Base-by-base conservation (phyloP, 2,113 vertebrate genomes). In the Phoenicopterus ruber region DNA sequence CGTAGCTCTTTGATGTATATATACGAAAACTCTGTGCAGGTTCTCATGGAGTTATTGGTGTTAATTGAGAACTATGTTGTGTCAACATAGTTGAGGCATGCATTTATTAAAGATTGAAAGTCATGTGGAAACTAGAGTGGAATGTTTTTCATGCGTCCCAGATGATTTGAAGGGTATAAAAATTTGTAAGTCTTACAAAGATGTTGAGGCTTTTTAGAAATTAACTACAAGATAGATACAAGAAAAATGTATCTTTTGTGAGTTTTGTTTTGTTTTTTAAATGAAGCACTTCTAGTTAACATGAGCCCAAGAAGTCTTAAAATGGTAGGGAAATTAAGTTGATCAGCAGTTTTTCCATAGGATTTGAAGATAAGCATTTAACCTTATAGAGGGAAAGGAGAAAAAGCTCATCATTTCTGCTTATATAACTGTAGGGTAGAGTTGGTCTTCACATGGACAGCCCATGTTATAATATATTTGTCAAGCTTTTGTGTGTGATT, bases 11-110 rank as follows among this genome's bases (percentile, higher is more conserved):
- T 61, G 19, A 28, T 88, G 15, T 47, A 1, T 44, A 15, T 42
- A 3, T 25, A 11, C 2, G 2, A 54, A 82, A 84, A 57, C 22
- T 58, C 22, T 46, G 4, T 58, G 12, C 1, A 1, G 28, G 5
- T 85, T 91, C 40, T 50, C 15, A 17, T 38, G 24, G 32, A 65
- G 18, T 46, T 74, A 44, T 0, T 70, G 7, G 18, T 84, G 69
- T 84, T 92, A 79, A 62, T 46, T 62, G 65, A 91, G 77, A 82
- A 38, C 42, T 13, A 6, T 22, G 32, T 82, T 70, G 36, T 87
- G 13, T n/a, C 52, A 67, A 1, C 22, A 1, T 50, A 58, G 21
- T 44, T 87, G 32, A 58, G 74, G 34, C 24, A 22, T 77, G 58
- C 58, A 13, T 55, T 90, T 94, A 29, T 20, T 73, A 29, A 84